Evolutionary conservation across 2,888 invertebrate genomes (phyloP).

Genomic region (Chymomyza procnemis): DNA sequence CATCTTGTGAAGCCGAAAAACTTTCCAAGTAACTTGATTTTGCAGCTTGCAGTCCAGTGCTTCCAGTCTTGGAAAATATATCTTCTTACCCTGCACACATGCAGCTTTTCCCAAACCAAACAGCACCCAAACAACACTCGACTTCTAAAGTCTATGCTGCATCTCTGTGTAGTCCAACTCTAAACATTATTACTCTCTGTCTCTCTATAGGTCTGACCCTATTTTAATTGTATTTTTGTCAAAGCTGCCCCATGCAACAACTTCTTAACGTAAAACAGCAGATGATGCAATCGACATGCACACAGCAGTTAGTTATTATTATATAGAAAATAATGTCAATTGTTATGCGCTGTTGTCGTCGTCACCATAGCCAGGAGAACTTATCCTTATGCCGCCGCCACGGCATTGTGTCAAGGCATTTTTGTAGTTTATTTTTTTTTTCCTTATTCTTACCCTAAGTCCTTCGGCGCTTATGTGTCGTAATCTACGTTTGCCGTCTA

Average conservation of each 20-base stretch:
- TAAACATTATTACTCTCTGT: too few species aligned
- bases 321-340: conserved; percentile 25
- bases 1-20: not conserved
- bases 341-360: conserved; percentile 28
- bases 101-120: conserved; percentile 19
- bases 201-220: not conserved
- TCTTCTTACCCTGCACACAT: not conserved
- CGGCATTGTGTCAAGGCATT: conserved; percentile 15
- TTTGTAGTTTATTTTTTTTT: not conserved
- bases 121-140: conserved; percentile 55
- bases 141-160: conserved; percentile 30
- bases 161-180: conserved; percentile 30
- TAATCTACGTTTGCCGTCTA: conserved; percentile 40
- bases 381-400: conserved; percentile 27
- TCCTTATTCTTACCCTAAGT: conserved; percentile 7
- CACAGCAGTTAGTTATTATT: not conserved
- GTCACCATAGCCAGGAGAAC: conserved; percentile 21
- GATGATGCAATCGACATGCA: conserved; percentile 37
- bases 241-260: conserved; percentile 7
- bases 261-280: conserved; percentile 16
- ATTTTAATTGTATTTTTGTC: not conserved
- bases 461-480: conserved; percentile 42
- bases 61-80: not conserved
- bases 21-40: not conserved
- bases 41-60: not conserved